Evolutionary conservation across 2,113 vertebrate genomes (phyloP), one percentile per base, ranked within the genome.

Genomic region (Leptosomus discolor): DNA sequence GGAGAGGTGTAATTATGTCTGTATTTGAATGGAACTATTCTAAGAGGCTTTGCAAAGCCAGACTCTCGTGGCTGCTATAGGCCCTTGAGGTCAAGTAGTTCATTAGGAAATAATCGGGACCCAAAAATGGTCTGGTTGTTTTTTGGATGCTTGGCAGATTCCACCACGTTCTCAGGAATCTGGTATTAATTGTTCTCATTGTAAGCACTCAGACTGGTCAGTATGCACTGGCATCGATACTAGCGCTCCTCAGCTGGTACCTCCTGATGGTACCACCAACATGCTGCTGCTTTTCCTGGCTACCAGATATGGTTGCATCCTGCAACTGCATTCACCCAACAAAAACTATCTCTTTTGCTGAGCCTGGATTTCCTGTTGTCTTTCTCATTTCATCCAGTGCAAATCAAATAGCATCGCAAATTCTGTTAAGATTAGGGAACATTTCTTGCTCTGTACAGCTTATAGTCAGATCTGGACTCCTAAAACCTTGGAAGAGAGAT

Each of bases 11-110:
- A 91, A 97, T 97, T 97, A 97, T 67, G 82, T 43, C 82, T 85
- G 77, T 65, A 79, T 93, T 91, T 97, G 94, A 98, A 97, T 94
- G 56, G 88, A 81, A 41, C 94, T 86, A 68, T 96, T 98, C 94
- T 95, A 83, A 93, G 83, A 94, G 39, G 76, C 84, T 88, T 68
- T 76, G 88, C 85, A 93, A 85, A 88, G 56, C n/a, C 86, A 96
- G 87, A 93, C 27, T 91, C 83, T 91, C 82, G 37, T 70, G 90
- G 56, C 60, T 93, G 60, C 91, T 88, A 19, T 10, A 94, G 50
- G 94, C 48, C 79, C 56, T 65, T 34, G 41, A 50, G 93, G 94
- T 97, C 92, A 94, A 92, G 79, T 22, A 95, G 56, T 65, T 93
- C 75, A 61, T 94, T 84, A 86, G 84, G 91, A 94, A 96, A 94